Percentiles rank a stretch among this genome's conserved stretches.
phyloP scores from a whole-genome alignment of 2,888 invertebrate genomes.

The Scaptomyza reducta region DNA sequence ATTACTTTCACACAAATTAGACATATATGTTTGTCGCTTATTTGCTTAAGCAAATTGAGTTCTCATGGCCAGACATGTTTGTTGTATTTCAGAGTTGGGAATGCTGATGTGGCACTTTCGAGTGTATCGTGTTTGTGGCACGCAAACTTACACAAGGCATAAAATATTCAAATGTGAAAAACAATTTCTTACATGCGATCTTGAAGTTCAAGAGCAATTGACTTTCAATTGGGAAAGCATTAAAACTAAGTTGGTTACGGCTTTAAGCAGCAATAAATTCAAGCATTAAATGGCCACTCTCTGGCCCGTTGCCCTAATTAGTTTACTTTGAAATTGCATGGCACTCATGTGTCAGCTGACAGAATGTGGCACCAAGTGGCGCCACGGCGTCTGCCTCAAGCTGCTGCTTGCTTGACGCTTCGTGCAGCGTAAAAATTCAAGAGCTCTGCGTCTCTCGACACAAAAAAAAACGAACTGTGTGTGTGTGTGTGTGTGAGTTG shows the following conservation, averaged over 20 bases:
- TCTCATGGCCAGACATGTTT: slow-evolving; percentile 46
- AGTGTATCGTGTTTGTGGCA: slow-evolving; percentile 22
- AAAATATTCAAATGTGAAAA: slow-evolving; percentile 42
- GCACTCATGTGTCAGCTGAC: slow-evolving; percentile 54
- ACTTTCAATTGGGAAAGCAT: not conserved
- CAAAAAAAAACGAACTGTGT: not conserved
- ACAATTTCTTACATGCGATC: slow-evolving; percentile 18
- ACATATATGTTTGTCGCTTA: slow-evolving; percentile 36
- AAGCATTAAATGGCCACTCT: not conserved
- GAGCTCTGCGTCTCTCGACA: slow-evolving; percentile 3
- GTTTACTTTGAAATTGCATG: slow-evolving; percentile 48
- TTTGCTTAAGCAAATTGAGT: slow-evolving; percentile 56
- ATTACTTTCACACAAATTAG: slow-evolving; percentile 50
- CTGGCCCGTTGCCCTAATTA: slow-evolving; percentile 52
- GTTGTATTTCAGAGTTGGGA: slow-evolving; percentile 25
- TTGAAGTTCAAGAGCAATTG: slow-evolving; percentile 6
- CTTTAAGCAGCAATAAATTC: slow-evolving; percentile 15
- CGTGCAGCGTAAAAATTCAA: slow-evolving; percentile 40
- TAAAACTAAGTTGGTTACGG: not conserved
- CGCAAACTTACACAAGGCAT: slow-evolving; percentile 46
- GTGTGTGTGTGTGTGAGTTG: slow-evolving; percentile 2
- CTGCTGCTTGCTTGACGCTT: slow-evolving; percentile 13
- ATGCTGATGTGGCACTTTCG: slow-evolving; percentile 4
- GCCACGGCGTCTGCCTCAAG: slow-evolving; percentile 7
- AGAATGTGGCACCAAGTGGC: slow-evolving; percentile 46